Evolutionary conservation across 2,797 vertebrate genomes (phyloP).

Genomic region (Natrix natrix): DNA sequence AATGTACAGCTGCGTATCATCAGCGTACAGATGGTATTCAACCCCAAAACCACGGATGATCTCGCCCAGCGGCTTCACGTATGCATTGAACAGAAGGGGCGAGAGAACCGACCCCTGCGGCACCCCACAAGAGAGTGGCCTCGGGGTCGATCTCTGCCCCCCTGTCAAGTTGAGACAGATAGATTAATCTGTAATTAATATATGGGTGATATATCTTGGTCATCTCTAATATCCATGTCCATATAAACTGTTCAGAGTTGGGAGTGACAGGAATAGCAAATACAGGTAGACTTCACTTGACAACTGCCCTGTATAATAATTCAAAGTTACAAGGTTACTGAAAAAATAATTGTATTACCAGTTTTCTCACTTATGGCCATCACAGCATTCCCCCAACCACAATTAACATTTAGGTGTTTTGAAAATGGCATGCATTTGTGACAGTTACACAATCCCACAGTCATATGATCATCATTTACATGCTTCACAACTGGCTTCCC

Average conservation of each 20-base stretch:
- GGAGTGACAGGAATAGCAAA: neutral
- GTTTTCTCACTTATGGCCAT: neutral
- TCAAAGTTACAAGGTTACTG: neutral
- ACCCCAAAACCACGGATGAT: too few relatives aligned
- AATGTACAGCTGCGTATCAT: too few relatives aligned
- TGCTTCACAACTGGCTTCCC: neutral
- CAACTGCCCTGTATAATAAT: neutral
- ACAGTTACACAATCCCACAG: neutral
- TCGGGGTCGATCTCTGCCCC: too few relatives aligned
- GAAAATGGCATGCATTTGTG: neutral
- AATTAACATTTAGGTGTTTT: neutral
- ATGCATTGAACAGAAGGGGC: too few relatives aligned
- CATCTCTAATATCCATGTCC: neutral
- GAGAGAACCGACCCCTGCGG: too few relatives aligned
- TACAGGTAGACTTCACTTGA: neutral
- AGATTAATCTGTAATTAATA: neutral
- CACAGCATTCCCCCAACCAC: neutral
- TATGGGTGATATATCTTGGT: neutral
- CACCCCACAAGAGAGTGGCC: too few relatives aligned
- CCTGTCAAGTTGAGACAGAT: neutral
- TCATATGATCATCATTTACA: neutral
- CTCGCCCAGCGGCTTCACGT: too few relatives aligned
- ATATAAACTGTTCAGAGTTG: neutral
- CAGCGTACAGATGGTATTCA: too few relatives aligned
- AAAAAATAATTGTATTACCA: neutral